Evolutionary conservation across 2,113 vertebrate genomes (phyloP).

Genomic region (Holacanthus passer): DNA sequence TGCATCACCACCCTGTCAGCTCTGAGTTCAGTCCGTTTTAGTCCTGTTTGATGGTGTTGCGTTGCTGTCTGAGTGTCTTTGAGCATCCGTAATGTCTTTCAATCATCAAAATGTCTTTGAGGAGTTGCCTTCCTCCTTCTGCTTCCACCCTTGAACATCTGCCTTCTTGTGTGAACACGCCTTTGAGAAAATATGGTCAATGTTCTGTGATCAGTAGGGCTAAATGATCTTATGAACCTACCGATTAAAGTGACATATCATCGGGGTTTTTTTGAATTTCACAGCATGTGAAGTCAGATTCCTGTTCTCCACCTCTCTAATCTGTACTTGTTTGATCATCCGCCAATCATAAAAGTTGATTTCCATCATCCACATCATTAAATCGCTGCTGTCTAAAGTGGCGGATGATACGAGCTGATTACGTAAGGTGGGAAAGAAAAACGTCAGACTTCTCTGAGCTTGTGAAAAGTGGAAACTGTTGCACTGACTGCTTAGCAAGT

Average conservation of each 20-base stretch:
- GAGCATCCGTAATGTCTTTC: background rate
- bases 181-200: constrained; percentile 19
- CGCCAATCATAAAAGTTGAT: constrained; percentile 31
- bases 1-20: background rate
- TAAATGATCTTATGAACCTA: constrained; percentile 30
- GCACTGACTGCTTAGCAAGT: constrained; percentile 11
- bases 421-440: constrained; percentile 22
- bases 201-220: constrained; percentile 39
- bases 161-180: constrained; percentile 6
- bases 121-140: constrained; percentile 13
- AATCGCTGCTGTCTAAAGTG: constrained; percentile 6
- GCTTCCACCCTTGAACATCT: constrained; percentile 18
- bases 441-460: background rate
- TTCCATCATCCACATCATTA: constrained; percentile 24
- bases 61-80: background rate
- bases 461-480: constrained; percentile 21
- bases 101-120: constrained; percentile 32
- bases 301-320: constrained; percentile 12
- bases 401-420: constrained; percentile 22
- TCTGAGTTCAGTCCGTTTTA: background rate
- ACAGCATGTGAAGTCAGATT: background rate
- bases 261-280: constrained; percentile 43
- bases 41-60: constrained; percentile 1
- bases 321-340: constrained; percentile 32
- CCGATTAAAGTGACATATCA: constrained; percentile 41